These are phyloP conservation scores for Parasteatoda lunata DNA, from an alignment of 2,888 invertebrate genomes.

Conservation along the genomic window DNA sequence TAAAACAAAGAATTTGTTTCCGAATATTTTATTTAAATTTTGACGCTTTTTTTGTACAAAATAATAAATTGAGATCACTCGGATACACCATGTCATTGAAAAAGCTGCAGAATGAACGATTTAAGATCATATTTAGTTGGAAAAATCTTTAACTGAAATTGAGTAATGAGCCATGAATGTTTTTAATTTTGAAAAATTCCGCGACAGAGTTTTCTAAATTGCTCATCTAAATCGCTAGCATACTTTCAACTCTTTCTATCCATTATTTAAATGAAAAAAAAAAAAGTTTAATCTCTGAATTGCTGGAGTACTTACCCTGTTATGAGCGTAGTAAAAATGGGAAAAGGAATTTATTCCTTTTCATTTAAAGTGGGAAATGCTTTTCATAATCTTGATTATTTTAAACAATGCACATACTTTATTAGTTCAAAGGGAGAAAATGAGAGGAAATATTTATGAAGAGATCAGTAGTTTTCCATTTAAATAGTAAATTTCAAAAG, in stretches of 20 bases:
- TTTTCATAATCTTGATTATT: neutral
- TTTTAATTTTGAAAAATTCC: neutral
- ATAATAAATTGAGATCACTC: no score
- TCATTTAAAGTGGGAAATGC: neutral
- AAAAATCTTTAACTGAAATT: neutral
- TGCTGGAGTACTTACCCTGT: neutral
- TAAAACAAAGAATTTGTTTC: no score
- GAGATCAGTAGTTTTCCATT: no score
- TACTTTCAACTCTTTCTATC: neutral
- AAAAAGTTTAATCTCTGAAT: slow-evolving; percentile 10
- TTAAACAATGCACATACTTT: neutral
- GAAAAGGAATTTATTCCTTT: neutral
- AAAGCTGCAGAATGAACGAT: no score
- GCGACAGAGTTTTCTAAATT: neutral
- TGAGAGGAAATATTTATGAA: no score
- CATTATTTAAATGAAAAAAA: slow-evolving; percentile 3
- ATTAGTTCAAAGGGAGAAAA: neutral
- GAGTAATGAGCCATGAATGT: neutral
- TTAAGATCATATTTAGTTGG: no score
- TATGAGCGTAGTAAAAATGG: neutral
- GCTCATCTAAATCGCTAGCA: neutral
- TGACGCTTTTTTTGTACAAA: no score
- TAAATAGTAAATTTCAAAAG: no score
- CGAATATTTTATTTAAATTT: no score
- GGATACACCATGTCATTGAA: no score